phyloP scores from a whole-genome alignment of 2,113 vertebrate genomes.

The Ailurus styani region DNA sequence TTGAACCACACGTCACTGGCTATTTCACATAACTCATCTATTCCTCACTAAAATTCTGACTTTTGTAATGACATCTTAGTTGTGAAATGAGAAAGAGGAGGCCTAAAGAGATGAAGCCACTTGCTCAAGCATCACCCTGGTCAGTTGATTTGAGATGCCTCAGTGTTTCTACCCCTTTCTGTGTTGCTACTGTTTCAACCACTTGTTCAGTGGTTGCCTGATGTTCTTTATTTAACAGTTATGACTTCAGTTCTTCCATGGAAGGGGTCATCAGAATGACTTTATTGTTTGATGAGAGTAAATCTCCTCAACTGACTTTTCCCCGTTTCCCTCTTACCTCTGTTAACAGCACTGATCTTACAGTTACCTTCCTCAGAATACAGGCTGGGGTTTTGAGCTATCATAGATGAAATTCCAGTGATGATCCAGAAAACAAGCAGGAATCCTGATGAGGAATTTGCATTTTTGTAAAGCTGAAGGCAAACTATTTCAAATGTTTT shows the following conservation, averaged over 20 bases:
- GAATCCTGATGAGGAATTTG: neutral
- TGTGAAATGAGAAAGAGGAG: neutral
- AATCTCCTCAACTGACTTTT: neutral
- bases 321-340: neutral
- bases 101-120: neutral
- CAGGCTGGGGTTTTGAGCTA: neutral
- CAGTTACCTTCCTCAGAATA: neutral
- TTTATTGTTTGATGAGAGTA: too few relatives aligned
- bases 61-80: neutral
- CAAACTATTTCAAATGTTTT: neutral
- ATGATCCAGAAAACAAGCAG: neutral
- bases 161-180: too few relatives aligned
- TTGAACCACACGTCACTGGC: neutral
- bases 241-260: neutral
- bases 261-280: too few relatives aligned
- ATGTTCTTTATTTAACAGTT: neutral
- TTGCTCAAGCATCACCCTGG: accelerated
- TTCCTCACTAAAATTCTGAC: neutral
- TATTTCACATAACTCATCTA: neutral
- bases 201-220: neutral
- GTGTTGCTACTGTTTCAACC: neutral
- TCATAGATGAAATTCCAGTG: neutral
- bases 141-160: neutral
- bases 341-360: neutral
- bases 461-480: neutral